Percentiles rank a stretch among this genome's conserved stretches.
Conservation (phyloP, 1,140 invertebrate genomes). For the Drosophila ogumai region DNA sequence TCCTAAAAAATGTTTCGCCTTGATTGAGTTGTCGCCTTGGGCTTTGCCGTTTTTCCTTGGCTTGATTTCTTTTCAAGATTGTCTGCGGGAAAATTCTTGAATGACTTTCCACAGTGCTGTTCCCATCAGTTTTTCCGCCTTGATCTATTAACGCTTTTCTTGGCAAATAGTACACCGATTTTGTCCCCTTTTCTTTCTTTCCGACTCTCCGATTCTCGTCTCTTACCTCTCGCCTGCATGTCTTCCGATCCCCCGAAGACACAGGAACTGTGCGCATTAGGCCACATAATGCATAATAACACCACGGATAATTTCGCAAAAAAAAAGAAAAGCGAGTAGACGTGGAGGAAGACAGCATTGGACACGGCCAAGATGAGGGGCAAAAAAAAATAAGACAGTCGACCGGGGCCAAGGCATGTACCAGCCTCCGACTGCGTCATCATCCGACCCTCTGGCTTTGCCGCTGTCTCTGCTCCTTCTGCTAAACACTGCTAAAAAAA, state of each 20-base stretch:
- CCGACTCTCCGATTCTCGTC: not conserved
- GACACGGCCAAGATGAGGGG: constrained; percentile 37
- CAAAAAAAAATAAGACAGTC: constrained; percentile 1
- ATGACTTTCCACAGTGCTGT: constrained; percentile 28
- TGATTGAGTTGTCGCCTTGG: constrained; percentile 61
- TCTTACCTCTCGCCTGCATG: not conserved
- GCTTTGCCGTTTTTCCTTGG: not conserved
- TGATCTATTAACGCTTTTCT: constrained; percentile 28
- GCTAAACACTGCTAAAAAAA: constrained; percentile 4
- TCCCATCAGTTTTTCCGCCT: constrained; percentile 11
- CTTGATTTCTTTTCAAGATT: constrained; percentile 1
- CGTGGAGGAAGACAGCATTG: constrained; percentile 39
- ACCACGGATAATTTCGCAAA: constrained; percentile 75
- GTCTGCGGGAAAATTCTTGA: constrained; percentile 31
- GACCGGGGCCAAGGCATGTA: constrained; percentile 18
- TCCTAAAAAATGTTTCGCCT: constrained; percentile 9
- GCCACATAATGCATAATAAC: constrained; percentile 77
- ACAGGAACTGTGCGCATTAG: constrained; percentile 77
- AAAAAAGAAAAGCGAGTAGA: constrained; percentile 25
- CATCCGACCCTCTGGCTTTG: constrained; percentile 24
- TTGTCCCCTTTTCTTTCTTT: not conserved
- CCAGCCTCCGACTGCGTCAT: constrained; percentile 34
- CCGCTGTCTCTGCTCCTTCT: not conserved
- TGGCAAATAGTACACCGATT: constrained; percentile 29
- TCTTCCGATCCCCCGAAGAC: constrained; percentile 35